Base-by-base conservation (phyloP, 2,113 vertebrate genomes). In the Alethe diademata region DNA sequence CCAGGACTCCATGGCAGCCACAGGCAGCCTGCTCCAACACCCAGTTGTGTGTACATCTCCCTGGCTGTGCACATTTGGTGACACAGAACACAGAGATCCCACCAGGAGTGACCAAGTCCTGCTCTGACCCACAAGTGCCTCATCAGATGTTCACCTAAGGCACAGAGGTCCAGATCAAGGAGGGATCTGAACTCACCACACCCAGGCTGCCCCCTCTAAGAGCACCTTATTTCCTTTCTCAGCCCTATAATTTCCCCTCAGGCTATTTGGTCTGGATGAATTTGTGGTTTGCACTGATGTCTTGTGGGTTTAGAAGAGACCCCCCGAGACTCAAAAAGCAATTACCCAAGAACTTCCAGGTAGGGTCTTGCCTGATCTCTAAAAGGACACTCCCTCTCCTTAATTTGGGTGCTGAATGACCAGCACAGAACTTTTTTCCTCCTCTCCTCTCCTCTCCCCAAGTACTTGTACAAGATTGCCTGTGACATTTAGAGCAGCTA, bases 401-500 rank as follows among this genome's bases (percentile, higher is more conserved):
- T 75, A 48, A 73, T 86, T 20, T 83, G 53, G 22, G 33, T 48
- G 45, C 85, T 81, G 72, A 90, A 31, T 2, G 10, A 42, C 53
- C 29, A 83, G 11, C 16, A 31, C 11, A 36, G 38, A 75, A 82
- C 11, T 45, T 79, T 40, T 65, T 35, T 62, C 47, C 47, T 88
- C 73, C 45, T 54, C 31, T 79, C 73, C 45, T 54, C 31, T 79
- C 33, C 29, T 92, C 18, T 64, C 78, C 84, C 47, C 58, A 72
- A 92, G 64, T 60, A 66, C 60, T 67, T 83, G 42, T 86, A 64
- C 42, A 72, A 80, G 70, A 78, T 72, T 78, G 87, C 43, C 86
- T 83, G 90, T 95, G 88, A 79, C 79, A 80, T 92, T 97, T 92
- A 57, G 64, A 95, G 66, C 48, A 93, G 90, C 91, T 96, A 94